phyloP scores from a whole-genome alignment of 2,797 vertebrate genomes.

The Sebastes variabilis region DNA sequence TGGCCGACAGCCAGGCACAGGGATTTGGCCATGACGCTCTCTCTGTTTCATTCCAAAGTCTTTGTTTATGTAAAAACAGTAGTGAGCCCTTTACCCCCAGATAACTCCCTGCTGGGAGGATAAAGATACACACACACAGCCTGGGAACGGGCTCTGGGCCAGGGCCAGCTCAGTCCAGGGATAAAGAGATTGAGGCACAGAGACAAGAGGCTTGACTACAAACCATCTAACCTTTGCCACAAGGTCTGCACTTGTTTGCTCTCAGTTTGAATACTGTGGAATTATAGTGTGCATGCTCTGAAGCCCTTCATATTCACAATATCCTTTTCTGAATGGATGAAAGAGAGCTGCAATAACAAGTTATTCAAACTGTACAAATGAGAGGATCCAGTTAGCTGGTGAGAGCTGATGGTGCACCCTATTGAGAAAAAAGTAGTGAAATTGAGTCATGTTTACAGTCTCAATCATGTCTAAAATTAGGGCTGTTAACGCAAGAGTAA shows the following conservation, averaged over 20 bases:
- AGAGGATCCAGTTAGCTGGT: background rate
- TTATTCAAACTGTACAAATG: background rate
- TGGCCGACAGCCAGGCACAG: constrained; percentile 62
- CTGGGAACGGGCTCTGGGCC: constrained; percentile 70
- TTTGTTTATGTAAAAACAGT: constrained; percentile 84
- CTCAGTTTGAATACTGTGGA: constrained; percentile 26
- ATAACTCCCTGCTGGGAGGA: constrained; percentile 77
- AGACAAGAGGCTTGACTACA: constrained; percentile 72
- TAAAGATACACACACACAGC: constrained; percentile 70
- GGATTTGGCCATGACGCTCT: constrained; percentile 65
- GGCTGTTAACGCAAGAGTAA: no score
- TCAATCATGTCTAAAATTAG: background rate
- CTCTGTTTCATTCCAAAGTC: constrained; percentile 78
- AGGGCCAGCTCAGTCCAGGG: constrained; percentile 69
- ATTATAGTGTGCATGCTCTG: background rate
- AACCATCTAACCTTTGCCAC: constrained; percentile 58
- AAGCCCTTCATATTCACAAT: background rate
- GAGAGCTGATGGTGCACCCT: background rate
- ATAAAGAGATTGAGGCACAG: constrained; percentile 74
- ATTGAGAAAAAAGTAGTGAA: background rate
- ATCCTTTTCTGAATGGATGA: background rate
- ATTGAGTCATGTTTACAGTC: background rate
- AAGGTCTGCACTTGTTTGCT: constrained; percentile 55
- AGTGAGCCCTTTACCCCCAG: constrained; percentile 77
- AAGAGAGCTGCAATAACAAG: background rate